phyloP scores from a whole-genome alignment of 2,113 vertebrate species.

The Rhineura floridana region DNA sequence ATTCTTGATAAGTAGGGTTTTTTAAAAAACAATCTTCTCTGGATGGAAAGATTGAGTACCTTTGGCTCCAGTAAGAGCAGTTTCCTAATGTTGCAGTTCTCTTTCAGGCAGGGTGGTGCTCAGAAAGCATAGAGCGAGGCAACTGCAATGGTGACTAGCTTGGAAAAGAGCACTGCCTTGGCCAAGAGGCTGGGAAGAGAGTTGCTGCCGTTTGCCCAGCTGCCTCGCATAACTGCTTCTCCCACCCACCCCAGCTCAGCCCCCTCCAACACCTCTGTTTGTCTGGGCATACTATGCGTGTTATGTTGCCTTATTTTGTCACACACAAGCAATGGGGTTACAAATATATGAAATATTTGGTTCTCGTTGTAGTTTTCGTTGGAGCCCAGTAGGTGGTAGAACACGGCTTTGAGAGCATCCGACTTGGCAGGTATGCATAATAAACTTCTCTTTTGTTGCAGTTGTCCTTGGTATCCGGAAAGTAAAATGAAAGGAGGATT shows the following conservation, averaged over 20 bases:
- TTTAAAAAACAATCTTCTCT: background rate
- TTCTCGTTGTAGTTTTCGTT: background rate
- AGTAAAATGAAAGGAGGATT: background rate
- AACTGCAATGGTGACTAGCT: background rate
- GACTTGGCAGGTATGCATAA: background rate
- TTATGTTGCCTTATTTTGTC: background rate
- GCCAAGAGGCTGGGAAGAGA: background rate
- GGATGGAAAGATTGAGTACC: background rate
- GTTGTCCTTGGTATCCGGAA: background rate
- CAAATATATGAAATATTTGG: background rate
- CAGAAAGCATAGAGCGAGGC: background rate
- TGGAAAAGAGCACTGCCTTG: background rate
- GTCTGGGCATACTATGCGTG: background rate
- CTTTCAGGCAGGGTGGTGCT: background rate
- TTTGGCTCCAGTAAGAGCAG: background rate
- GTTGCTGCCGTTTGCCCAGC: background rate
- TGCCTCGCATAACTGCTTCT: background rate
- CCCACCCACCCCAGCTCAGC: background rate
- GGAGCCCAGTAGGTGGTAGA: constrained; percentile 24
- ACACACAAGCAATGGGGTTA: too few species aligned
- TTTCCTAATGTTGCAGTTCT: background rate
- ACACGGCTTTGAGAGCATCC: background rate
- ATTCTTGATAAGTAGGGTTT: background rate
- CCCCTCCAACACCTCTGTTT: background rate
- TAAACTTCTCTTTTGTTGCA: background rate